Conservation (phyloP, 2,888 invertebrate species). For the Drosophila prostipennis region DNA sequence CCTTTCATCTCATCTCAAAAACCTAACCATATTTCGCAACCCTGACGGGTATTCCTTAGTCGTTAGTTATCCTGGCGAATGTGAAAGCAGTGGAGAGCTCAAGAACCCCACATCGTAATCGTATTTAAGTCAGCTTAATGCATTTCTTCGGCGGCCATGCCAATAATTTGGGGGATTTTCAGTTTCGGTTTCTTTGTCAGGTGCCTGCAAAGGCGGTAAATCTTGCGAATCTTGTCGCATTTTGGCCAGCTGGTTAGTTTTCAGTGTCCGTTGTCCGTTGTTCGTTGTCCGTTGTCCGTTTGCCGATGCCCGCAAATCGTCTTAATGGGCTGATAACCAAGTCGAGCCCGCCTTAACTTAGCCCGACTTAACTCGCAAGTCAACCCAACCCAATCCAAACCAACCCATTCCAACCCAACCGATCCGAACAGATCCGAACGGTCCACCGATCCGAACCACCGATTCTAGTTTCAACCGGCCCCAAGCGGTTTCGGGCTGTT, state of each 20-base stretch:
- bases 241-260: conserved; percentile 43
- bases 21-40: background rate
- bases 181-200: conserved; percentile 48
- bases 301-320: conserved; percentile 31
- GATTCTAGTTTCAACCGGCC: conserved; percentile 75
- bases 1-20: too few relatives aligned
- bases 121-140: conserved; percentile 42
- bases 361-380: background rate
- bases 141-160: conserved; percentile 16
- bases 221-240: conserved; percentile 42
- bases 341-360: conserved; percentile 26
- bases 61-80: background rate
- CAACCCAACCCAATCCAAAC: conserved; percentile 8
- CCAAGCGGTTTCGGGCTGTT: conserved; percentile 64
- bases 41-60: conserved; percentile 10
- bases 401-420: conserved; percentile 14
- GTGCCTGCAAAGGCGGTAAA: conserved; percentile 36
- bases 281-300: conserved; percentile 8
- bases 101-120: conserved; percentile 12
- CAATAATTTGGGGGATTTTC: background rate
- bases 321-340: conserved; percentile 42
- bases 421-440: conserved; percentile 26
- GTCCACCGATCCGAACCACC: conserved; percentile 36
- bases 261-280: conserved; percentile 9
- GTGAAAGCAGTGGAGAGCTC: background rate